Evolutionary conservation across 2,888 invertebrate genomes (phyloP).

Genomic region (Leptopilina myrica): DNA sequence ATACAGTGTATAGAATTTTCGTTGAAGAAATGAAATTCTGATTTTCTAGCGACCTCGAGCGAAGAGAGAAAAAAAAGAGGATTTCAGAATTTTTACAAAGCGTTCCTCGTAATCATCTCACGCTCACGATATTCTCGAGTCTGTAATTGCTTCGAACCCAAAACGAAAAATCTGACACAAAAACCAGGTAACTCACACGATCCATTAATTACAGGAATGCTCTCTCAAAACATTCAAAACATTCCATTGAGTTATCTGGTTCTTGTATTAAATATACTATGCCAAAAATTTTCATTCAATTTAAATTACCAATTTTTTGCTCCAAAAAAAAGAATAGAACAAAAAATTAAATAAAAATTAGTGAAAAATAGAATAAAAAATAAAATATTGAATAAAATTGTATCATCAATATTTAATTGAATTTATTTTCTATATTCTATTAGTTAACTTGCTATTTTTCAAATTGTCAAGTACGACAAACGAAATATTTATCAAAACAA

Average conservation of each 20-base stretch:
- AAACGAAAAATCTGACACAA: constrained; percentile 53
- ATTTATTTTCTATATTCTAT: too few species aligned
- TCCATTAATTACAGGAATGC: constrained; percentile 26
- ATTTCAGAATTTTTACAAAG: constrained; percentile 38
- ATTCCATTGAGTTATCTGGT: constrained; percentile 33
- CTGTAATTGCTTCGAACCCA: constrained; percentile 41
- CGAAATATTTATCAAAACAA: background rate
- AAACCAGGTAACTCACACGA: constrained; percentile 58
- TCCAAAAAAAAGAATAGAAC: too few species aligned
- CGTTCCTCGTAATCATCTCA: constrained; percentile 43
- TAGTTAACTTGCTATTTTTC: too few species aligned
- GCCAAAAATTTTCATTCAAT: background rate
- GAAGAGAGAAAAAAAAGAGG: constrained; percentile 38
- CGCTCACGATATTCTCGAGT: constrained; percentile 46
- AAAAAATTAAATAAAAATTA: too few species aligned
- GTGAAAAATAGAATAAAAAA: too few species aligned
- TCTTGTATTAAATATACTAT: background rate
- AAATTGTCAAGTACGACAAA: too few species aligned
- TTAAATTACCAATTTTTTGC: background rate
- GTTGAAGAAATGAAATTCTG: constrained; percentile 27
- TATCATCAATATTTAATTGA: too few species aligned
- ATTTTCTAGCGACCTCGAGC: constrained; percentile 53
- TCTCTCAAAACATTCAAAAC: constrained; percentile 26
- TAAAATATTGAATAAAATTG: too few species aligned
- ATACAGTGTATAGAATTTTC: background rate